phyloP scores from a whole-genome alignment of 2,113 vertebrate species.

The Damaliscus lunatus region DNA sequence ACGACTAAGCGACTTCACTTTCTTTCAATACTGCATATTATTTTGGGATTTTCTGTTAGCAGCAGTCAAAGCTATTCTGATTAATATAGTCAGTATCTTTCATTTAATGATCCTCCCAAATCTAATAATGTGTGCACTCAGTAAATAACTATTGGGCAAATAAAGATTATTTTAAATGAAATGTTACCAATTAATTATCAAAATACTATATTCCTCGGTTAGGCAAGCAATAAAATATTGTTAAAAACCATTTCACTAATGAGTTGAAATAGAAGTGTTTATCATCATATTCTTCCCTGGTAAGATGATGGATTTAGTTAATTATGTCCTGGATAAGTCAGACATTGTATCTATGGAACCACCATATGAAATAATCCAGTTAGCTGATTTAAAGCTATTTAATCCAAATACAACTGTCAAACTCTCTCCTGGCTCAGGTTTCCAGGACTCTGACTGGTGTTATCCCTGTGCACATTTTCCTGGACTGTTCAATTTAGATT shows the following conservation, averaged over 20 bases:
- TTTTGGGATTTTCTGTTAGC: not conserved
- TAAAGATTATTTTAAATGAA: not conserved
- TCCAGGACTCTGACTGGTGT: not conserved
- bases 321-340: not conserved
- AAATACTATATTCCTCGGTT: not conserved
- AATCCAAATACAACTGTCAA: not conserved
- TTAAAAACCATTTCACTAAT: not conserved
- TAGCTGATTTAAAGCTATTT: not conserved
- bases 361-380: not conserved
- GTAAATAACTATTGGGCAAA: not conserved
- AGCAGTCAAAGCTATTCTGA: not conserved
- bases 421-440: not conserved
- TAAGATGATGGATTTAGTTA: not conserved
- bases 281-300: not conserved
- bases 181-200: not conserved
- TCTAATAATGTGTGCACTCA: not conserved
- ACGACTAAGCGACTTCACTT: too few species aligned
- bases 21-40: not conserved
- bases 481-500: not conserved
- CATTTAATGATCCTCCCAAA: not conserved
- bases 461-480: not conserved
- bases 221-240: not conserved
- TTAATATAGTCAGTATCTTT: not conserved
- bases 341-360: not conserved
- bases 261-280: not conserved